Evolutionary conservation across 2,113 vertebrate species (phyloP), one percentile per base, ranked within the genome.

Genomic region (Ochotona curzoniae): DNA sequence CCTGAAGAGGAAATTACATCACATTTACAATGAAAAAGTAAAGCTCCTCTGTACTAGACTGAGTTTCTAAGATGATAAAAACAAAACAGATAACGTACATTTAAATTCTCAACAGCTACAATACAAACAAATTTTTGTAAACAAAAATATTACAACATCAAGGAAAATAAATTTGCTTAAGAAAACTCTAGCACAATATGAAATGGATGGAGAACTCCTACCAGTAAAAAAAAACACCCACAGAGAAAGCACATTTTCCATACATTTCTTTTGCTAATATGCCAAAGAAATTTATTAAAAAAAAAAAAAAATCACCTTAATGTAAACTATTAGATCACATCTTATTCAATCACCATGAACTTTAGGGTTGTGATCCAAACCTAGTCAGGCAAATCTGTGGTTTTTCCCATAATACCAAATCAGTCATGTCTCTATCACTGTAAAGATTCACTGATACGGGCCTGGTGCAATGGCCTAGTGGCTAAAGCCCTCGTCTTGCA

Each of bases 1-100:
- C 98, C 98, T 98, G 90, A 90, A 97, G 95, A 95, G 96, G 97
- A 97, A 97, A 76, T 91, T 91, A 54, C 76, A 76, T 83, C 81
- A 79, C 51, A 94, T 95, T 96, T 95, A 96, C 82, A 95, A 87
- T 92, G 91, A 94, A 79, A 93, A 57, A 89, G 64, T 66, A 88
- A 94, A 44, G 49, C 12, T 88, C 30, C 60, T 87, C 70, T 49
- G 3, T 28, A 73, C 51, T 85, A 63, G 26, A 89, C 67, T 70
- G 93, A 91, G 64, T 84, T 93, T 70, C 35, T 70, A 93, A 1
- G 2, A 38, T 83, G 94, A 89, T 18, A 78, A 93, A 64, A 14
- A 57, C 54, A 49, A 54, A 90, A 82, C 23, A 95, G 23, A 67
- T 13, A 66, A 44, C 64, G 8, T 23, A 78, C 25, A 91, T 74